Conservation (phyloP, 2,113 vertebrate genomes). For the Bujurquina vittata region DNA sequence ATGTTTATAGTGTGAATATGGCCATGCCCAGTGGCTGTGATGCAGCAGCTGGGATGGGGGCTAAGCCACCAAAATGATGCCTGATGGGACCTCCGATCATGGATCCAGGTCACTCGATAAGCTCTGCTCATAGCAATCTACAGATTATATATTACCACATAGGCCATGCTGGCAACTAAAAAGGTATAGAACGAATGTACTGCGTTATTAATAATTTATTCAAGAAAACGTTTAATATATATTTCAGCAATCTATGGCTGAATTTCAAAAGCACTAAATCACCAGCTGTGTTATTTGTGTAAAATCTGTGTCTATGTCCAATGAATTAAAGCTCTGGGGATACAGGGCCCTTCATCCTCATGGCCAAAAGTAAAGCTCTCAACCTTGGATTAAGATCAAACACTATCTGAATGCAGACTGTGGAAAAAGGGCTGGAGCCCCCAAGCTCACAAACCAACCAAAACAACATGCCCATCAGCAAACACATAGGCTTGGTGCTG, state of each 20-base stretch:
- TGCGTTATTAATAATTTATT: conserved; percentile 5
- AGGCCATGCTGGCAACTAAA: neutral
- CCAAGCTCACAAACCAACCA: conserved; percentile 15
- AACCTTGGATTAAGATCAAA: conserved; percentile 60
- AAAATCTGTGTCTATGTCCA: conserved; percentile 1
- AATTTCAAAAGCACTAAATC: neutral
- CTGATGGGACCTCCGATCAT: conserved; percentile 13
- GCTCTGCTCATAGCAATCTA: conserved; percentile 9
- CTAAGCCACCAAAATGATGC: conserved; percentile 30
- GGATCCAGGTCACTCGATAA: conserved; percentile 46
- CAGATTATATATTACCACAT: conserved; percentile 14
- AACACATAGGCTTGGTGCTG: conserved; percentile 9
- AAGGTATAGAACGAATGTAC: neutral
- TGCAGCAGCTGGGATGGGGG: conserved; percentile 19
- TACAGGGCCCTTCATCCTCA: conserved; percentile 12
- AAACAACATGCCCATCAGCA: conserved; percentile 33
- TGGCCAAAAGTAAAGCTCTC: conserved; percentile 3
- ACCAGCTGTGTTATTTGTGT: conserved; percentile 14
- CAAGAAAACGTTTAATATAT: neutral
- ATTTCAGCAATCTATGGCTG: neutral
- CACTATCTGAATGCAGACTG: conserved; percentile 31
- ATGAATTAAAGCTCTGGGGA: conserved; percentile 17
- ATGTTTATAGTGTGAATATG: conserved; percentile 9
- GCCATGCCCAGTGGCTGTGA: neutral
- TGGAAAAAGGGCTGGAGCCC: conserved; percentile 29